Evolutionary conservation across 1,140 invertebrate genomes (phyloP).

Genomic region (Drosophila persimilis): DNA sequence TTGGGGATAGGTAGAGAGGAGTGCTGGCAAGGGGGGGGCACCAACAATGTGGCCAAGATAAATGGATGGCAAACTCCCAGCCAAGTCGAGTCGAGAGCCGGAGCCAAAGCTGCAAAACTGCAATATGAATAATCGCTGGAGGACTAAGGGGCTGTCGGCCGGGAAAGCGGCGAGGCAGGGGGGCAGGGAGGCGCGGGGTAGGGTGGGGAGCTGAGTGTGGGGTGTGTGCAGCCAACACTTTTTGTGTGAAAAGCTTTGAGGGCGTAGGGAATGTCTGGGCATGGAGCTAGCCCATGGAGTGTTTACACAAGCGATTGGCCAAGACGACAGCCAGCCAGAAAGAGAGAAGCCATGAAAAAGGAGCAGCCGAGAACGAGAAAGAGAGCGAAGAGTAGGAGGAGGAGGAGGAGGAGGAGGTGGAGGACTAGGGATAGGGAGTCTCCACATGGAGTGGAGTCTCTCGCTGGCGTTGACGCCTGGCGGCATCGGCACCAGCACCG

Average conservation of each 20-base stretch:
- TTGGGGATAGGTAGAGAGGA: neutral
- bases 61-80: conserved; percentile 70
- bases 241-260: conserved; percentile 76
- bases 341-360: neutral
- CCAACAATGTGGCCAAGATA: conserved; percentile 77
- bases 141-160: neutral
- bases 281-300: conserved; percentile 20
- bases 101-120: conserved; percentile 50
- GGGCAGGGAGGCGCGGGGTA: neutral
- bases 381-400: neutral
- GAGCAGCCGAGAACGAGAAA: conserved; percentile 6
- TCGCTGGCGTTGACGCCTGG: conserved; percentile 1
- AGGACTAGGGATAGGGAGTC: neutral
- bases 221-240: conserved; percentile 66
- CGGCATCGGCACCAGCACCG: conserved; percentile 28
- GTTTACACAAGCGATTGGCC: conserved; percentile 78
- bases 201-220: neutral
- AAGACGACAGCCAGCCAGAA: conserved; percentile 45
- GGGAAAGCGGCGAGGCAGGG: neutral
- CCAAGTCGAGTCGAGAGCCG: conserved; percentile 2
- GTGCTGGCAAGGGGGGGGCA: conserved; percentile 4
- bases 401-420: neutral
- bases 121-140: conserved; percentile 73
- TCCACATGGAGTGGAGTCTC: conserved; percentile 12
- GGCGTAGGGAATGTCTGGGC: conserved; percentile 48